These are phyloP conservation scores for Stenoptilia bipunctidactyla DNA, from an alignment of 2,888 invertebrate genomes.

Conservation along the genomic window DNA sequence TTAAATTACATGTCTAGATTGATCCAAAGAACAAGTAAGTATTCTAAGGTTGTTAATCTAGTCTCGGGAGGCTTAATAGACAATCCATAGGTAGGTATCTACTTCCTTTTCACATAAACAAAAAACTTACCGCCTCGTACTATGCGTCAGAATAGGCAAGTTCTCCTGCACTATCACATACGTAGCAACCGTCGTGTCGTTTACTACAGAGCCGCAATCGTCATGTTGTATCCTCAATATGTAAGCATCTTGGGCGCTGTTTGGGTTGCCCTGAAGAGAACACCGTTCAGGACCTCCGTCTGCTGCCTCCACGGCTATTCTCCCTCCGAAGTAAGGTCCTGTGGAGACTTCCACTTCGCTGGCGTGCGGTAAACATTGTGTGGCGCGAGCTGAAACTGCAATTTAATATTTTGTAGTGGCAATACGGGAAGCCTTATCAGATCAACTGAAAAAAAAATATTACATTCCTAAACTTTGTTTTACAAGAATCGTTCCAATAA, in stretches of 20 bases:
- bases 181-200: slow-evolving; percentile 84
- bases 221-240: slow-evolving; percentile 81
- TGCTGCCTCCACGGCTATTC: slow-evolving; percentile 80
- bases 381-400: slow-evolving; percentile 84
- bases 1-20: too few species aligned
- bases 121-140: slow-evolving; percentile 77
- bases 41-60: too few species aligned
- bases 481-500: too few species aligned
- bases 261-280: slow-evolving; percentile 80
- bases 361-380: slow-evolving; percentile 82
- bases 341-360: slow-evolving; percentile 88
- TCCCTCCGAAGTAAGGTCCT: slow-evolving; percentile 84
- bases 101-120: too few species aligned
- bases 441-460: too few species aligned
- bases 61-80: too few species aligned
- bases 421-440: too few species aligned
- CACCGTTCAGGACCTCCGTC: slow-evolving; percentile 79
- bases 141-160: slow-evolving; percentile 84
- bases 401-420: too few species aligned
- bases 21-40: too few species aligned
- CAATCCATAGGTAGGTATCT: too few species aligned
- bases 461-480: too few species aligned
- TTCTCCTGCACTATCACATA: slow-evolving; percentile 88
- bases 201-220: slow-evolving; percentile 80
- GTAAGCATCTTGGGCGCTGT: slow-evolving; percentile 80